phyloP scores from a whole-genome alignment of 2,113 vertebrate species.

The Willisornis vidua region DNA sequence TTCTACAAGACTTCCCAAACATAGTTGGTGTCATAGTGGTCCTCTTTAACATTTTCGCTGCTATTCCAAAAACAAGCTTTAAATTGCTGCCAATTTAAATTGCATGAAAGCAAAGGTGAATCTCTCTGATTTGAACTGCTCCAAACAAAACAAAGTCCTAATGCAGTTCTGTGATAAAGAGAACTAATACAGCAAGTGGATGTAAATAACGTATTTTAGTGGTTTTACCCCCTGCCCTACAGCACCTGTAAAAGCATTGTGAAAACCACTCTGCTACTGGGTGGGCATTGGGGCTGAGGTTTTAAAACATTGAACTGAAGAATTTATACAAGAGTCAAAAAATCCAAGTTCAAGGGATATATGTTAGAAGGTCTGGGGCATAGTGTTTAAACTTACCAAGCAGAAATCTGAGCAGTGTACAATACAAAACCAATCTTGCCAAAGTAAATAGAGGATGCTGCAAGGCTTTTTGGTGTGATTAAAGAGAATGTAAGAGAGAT shows the following conservation, averaged over 20 bases:
- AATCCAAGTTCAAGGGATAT: background rate
- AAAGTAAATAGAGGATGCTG: background rate
- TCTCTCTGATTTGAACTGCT: background rate
- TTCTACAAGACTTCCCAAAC: background rate
- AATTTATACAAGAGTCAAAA: background rate
- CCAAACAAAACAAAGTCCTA: background rate
- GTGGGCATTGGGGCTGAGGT: background rate
- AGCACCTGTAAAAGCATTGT: background rate
- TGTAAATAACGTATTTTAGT: background rate
- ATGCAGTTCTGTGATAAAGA: background rate
- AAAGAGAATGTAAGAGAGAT: background rate
- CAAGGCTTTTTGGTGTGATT: rapidly evolving
- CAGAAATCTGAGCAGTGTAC: background rate
- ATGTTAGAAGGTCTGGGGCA: background rate
- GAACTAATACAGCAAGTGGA: background rate
- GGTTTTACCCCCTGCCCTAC: background rate
- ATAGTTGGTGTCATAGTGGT: background rate
- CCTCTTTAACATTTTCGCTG: background rate
- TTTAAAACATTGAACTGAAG: background rate
- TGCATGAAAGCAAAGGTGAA: background rate
- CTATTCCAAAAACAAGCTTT: background rate
- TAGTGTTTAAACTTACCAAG: background rate
- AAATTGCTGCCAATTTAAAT: background rate
- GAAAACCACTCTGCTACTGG: background rate
- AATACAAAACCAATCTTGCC: background rate